Evolutionary conservation across 1,140 invertebrate genomes (phyloP).

Genomic region (Dinoponera quadriceps): DNA sequence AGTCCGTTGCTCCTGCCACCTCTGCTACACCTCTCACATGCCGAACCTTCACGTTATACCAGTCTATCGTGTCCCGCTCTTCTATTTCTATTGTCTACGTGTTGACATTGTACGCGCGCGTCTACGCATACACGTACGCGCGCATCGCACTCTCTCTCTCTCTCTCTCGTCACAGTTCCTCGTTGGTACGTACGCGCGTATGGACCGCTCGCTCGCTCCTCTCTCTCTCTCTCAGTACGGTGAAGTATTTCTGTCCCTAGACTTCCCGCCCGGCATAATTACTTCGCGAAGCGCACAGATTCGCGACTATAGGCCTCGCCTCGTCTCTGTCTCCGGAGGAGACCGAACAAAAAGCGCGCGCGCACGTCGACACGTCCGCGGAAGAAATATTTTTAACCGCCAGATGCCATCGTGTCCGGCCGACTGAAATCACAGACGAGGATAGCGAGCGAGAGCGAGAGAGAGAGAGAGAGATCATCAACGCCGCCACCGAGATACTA

Average conservation of each 20-base stretch:
- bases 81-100: slow-evolving; percentile 67
- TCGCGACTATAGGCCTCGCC: slow-evolving; percentile 53
- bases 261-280: slow-evolving; percentile 66
- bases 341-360: slow-evolving; percentile 63
- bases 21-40: not conserved
- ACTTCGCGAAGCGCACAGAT: slow-evolving; percentile 68
- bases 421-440: slow-evolving; percentile 62
- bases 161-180: not conserved
- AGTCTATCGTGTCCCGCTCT: slow-evolving; percentile 39
- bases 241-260: slow-evolving; percentile 69
- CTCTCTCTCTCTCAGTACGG: slow-evolving; percentile 52
- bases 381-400: slow-evolving; percentile 74
- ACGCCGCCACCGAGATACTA: not conserved
- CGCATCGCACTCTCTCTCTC: not conserved
- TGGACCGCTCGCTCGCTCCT: no score
- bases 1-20: slow-evolving; percentile 10
- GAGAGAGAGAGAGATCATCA: slow-evolving; percentile 30
- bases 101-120: slow-evolving; percentile 40
- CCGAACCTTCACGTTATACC: slow-evolving; percentile 17
- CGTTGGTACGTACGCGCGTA: slow-evolving; percentile 11
- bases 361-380: slow-evolving; percentile 44
- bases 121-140: not conserved
- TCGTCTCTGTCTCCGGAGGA: slow-evolving; percentile 25
- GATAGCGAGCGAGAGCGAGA: no score
- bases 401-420: slow-evolving; percentile 66